These are phyloP conservation scores for Dasysyrphus albostriatus DNA, from an alignment of 2,888 invertebrate genomes.

Conservation along the genomic window DNA sequence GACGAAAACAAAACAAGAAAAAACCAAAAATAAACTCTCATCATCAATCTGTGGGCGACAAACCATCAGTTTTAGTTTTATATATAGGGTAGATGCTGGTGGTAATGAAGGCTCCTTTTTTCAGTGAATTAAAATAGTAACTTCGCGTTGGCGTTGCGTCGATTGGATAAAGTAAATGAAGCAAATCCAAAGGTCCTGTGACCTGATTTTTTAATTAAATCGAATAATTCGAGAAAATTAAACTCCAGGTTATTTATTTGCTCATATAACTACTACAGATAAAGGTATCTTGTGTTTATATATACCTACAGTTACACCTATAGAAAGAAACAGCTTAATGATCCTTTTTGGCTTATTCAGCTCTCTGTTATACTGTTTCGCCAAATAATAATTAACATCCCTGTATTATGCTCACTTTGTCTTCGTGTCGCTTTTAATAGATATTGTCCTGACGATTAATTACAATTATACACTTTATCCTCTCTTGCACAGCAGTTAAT, in stretches of 20 bases:
- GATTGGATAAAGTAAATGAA: constrained; percentile 15
- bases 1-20: constrained; percentile 30
- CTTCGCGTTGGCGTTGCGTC: too few species aligned
- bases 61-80: not conserved
- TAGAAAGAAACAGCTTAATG: constrained; percentile 34
- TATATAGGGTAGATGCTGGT: not conserved
- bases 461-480: constrained; percentile 62
- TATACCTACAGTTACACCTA: not conserved
- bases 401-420: constrained; percentile 41
- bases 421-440: constrained; percentile 53
- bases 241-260: constrained; percentile 46
- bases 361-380: not conserved
- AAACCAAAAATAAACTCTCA: constrained; percentile 52
- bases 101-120: not conserved
- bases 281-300: too few species aligned
- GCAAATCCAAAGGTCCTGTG: constrained; percentile 55
- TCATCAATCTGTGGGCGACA: constrained; percentile 46
- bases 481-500: constrained; percentile 41
- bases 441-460: constrained; percentile 66
- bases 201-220: constrained; percentile 70
- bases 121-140: constrained; percentile 1
- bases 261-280: constrained; percentile 9
- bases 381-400: constrained; percentile 48
- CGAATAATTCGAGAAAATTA: constrained; percentile 59
- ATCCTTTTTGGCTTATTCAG: constrained; percentile 27